Base-by-base conservation (phyloP, 2,888 invertebrate species). In the Conistra vaccinii region DNA sequence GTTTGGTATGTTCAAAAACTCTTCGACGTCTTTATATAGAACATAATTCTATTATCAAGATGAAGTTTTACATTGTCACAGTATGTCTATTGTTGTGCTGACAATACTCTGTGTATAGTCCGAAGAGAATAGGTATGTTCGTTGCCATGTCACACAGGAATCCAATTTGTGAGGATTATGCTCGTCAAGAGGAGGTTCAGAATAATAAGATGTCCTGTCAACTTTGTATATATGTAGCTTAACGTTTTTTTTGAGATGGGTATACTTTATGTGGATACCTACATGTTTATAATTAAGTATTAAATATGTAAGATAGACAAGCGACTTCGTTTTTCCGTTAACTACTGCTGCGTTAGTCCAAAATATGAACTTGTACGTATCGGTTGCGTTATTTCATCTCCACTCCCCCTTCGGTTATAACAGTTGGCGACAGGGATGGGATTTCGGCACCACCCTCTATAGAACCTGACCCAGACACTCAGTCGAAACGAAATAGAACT, bases 151-250 rank as follows among this genome's bases (percentile, higher is more conserved):
- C 90, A 90, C 88, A 86, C 90, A 91, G 90, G 69, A 69, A 92
- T 91, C 90, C 92, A 93, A 93, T 93, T 92, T 91, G 86, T 85
- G 87, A 84, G 90, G 91, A 79, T 81, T 80, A 74, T 69, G 35
- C 32, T 67, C 53, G 48, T 63, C 65, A 83, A 67, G 69, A 90
- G 90, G 89, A 91, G 83, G 80, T 85, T 74, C 67, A 51, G 78
- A 73, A 83, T 80, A 58, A 83, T 68, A 68, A 83, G 63, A 83
- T 57, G 45, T 35, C n/a, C 32, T 62, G 10, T 58, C 4, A 69
- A 66, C 63, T 63, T 62, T 66, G 26, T 66, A 17, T 20, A 17
- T 20, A 61, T 39, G 51, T 67, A n/a, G 35, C n/a, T 83, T 78
- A 82, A 63, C 2, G 29, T 39, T 65, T 55, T 73, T 74, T 55